These are phyloP conservation scores for Aphis gossypii DNA, from an alignment of 1,140 invertebrate species.

Conservation along the genomic window DNA sequence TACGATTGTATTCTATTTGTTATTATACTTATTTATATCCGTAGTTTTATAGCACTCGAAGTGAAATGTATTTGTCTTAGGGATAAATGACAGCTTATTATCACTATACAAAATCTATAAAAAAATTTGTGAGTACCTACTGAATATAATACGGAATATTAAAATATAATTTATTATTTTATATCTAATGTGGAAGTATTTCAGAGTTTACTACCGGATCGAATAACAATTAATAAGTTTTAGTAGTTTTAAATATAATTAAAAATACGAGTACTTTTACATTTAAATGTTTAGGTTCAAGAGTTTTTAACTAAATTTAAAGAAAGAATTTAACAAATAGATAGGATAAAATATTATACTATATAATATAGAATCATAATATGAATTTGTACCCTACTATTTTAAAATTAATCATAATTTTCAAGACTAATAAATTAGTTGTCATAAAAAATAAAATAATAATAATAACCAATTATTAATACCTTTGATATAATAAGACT, in stretches of 20 bases:
- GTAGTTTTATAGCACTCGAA: not conserved
- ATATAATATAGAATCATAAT: not conserved
- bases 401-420: not conserved
- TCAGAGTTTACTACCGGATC: not conserved
- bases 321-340: too few species aligned
- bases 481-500: not conserved
- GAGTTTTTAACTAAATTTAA: not conserved
- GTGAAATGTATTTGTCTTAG: not conserved
- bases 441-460: not conserved
- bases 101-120: not conserved
- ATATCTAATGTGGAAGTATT: not conserved
- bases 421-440: not conserved
- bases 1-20: not conserved
- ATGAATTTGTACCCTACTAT: not conserved
- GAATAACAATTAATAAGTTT: not conserved
- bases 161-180: not conserved
- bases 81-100: not conserved
- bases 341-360: not conserved
- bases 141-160: not conserved
- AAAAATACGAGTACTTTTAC: not conserved
- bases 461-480: not conserved
- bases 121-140: not conserved
- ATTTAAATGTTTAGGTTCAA: not conserved
- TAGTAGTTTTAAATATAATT: not conserved
- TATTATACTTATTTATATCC: not conserved